Evolutionary conservation across 1,140 invertebrate genomes (phyloP), one percentile per base, ranked within the genome.

Genomic region (Drosophila yakuba): DNA sequence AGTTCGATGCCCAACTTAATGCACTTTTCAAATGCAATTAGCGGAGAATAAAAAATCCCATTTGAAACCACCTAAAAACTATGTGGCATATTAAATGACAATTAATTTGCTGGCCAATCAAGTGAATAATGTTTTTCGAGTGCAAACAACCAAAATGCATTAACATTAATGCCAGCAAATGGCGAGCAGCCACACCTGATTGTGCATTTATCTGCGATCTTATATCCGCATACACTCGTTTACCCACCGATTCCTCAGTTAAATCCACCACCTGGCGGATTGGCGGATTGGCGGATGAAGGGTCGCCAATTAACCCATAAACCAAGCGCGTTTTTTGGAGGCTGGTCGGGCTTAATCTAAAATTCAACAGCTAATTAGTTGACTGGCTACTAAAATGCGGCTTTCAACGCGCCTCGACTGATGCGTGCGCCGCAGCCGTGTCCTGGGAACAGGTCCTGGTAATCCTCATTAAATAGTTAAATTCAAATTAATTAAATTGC

Each of bases 401-500:
- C 82, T 88, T 86, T 86, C 74, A 75, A 44, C 80, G 74, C 71
- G 73, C 60, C 35, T 44, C 25, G 51, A 11, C 55, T 64, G 59
- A 57, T 52, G 77, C 77, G 58, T 68, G 45, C 56, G 60, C 59
- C 59, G 51, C 50, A 62, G 15, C 28, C 63, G 38, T 74, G 67
- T 60, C 44, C 48, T 48, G 54, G 58, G 47, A 58, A 57, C 61
- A 43, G 43, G 68, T 20, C 43, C 81, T 78, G 83, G 74, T 86
- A 86, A 86, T 86, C 82, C 83, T 82, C 82, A 88, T 88, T 88
- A 88, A 88, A 88, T 88, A 89, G 83, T 88, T 88, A 88, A 88
- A 88, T 88, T 88, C 83, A 88, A 88, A 88, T 88, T 88, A 88
- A 89, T 89, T 88, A 88, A 88, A 88, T 88, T 88, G 83, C 83